Conservation (phyloP, 2,888 invertebrate species). For the Entomobrya proxima region DNA sequence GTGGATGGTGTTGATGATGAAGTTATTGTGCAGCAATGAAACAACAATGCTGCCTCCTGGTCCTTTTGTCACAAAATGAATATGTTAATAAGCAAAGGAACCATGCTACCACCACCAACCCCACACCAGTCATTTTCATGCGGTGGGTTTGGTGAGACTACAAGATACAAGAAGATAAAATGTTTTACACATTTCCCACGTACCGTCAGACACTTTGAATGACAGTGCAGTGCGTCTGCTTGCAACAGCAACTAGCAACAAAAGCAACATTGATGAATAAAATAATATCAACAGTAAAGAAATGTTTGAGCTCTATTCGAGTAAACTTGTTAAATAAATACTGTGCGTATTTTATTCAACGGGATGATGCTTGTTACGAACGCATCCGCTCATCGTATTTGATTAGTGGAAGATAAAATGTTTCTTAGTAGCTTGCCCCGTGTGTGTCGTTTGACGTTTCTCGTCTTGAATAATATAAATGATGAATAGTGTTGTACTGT, state of each 20-base stretch:
- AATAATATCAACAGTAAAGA: background rate
- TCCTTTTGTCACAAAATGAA: slow-evolving; percentile 42
- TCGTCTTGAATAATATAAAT: background rate
- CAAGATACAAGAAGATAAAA: background rate
- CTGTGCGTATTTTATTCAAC: background rate
- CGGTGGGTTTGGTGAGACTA: background rate
- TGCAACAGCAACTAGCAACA: background rate
- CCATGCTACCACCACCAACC: slow-evolving; percentile 1
- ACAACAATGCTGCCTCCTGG: slow-evolving; percentile 43
- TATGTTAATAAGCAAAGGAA: slow-evolving; percentile 46
- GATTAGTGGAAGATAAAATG: slow-evolving; percentile 33
- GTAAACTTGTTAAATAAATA: background rate
- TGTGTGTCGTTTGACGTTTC: background rate
- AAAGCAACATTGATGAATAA: slow-evolving; percentile 12
- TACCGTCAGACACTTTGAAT: background rate
- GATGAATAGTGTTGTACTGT: background rate
- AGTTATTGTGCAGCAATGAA: slow-evolving; percentile 31
- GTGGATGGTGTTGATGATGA: background rate
- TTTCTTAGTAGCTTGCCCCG: background rate
- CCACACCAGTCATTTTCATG: background rate
- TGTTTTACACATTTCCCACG: background rate
- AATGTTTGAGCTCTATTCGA: background rate
- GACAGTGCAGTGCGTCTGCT: background rate
- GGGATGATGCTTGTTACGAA: background rate
- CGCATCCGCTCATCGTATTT: slow-evolving; percentile 28